These are phyloP conservation scores for Sakesphorus luctuosus DNA, from an alignment of 2,113 vertebrate genomes.

Conservation along the genomic window DNA sequence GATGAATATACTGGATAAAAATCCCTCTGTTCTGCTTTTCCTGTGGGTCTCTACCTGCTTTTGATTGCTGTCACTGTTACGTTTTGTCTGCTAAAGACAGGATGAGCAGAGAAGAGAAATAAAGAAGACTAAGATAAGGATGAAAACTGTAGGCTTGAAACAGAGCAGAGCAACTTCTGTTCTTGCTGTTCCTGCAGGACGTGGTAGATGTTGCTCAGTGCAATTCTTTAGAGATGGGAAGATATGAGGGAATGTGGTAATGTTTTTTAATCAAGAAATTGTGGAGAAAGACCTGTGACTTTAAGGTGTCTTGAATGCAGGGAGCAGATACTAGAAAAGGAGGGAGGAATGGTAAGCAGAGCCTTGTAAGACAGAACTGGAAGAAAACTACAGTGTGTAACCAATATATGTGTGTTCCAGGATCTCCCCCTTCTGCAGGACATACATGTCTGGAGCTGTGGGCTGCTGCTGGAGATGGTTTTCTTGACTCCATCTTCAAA, in stretches of 20 bases:
- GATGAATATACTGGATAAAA: not conserved
- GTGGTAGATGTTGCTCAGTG: not conserved
- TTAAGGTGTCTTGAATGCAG: not conserved
- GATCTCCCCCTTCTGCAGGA: not conserved
- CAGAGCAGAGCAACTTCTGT: not conserved
- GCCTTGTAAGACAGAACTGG: not conserved
- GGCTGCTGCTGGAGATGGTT: not conserved
- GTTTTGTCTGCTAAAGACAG: not conserved
- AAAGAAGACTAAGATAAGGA: not conserved
- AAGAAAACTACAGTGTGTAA: not conserved
- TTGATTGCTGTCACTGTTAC: not conserved
- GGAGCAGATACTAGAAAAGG: not conserved
- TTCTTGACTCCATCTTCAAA: not conserved
- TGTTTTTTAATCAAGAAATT: not conserved
- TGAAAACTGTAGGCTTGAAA: not conserved
- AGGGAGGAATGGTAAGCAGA: not conserved
- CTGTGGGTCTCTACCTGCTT: not conserved
- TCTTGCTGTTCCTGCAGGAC: not conserved
- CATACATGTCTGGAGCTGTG: rapidly evolving
- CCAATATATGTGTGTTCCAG: not conserved
- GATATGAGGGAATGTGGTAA: not conserved
- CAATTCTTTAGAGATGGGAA: not conserved
- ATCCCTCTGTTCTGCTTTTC: not conserved
- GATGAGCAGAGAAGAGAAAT: not conserved
- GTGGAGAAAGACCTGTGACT: not conserved